Base-by-base conservation (phyloP, 1,140 invertebrate species). In the Macrostomum lignano region DNA sequence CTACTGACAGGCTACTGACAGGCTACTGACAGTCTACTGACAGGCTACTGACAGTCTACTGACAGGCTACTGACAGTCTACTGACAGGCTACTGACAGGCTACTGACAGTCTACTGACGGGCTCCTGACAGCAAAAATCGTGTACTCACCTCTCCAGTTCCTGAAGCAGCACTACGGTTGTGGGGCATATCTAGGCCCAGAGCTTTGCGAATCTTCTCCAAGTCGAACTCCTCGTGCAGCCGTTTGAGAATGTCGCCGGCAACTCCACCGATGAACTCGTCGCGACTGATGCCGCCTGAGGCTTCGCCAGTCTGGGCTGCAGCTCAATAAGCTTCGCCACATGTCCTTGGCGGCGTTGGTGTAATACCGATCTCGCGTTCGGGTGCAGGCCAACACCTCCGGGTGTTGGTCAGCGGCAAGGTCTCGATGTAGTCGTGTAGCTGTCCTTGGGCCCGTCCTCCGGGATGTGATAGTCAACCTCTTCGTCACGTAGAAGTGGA, bases 361-460 rank as follows among this genome's bases (percentile, higher is more conserved):
- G 48, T 77, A 79, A 50, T 74, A 74, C n/a, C 69, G 69, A 74
- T 73, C 2, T 65, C 61, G n/a, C n/a, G n/a, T n/a, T n/a, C n/a
- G n/a, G n/a, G n/a, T n/a, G n/a, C n/a, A n/a, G n/a, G n/a, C n/a
- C n/a, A n/a, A n/a, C n/a, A n/a, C n/a, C n/a, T n/a, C n/a, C n/a
- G n/a, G n/a, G n/a, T n/a, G n/a, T n/a, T n/a, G n/a, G n/a, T n/a
- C n/a, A n/a, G n/a, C n/a, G n/a, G n/a, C n/a, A n/a, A n/a, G n/a
- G n/a, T n/a, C n/a, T n/a, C n/a, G n/a, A n/a, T n/a, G n/a, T n/a
- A n/a, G n/a, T n/a, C n/a, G n/a, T n/a, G n/a, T 28, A 17, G 9
- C 19, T 17, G 19, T 28, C 26, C 19, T 17, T 17, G 9, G 26
- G 5, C 7, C 19, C 26, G 9, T 17, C 15, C 19, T 28, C 14